Evolutionary conservation across 1,140 invertebrate genomes (phyloP).

Genomic region (Oppia nitens): DNA sequence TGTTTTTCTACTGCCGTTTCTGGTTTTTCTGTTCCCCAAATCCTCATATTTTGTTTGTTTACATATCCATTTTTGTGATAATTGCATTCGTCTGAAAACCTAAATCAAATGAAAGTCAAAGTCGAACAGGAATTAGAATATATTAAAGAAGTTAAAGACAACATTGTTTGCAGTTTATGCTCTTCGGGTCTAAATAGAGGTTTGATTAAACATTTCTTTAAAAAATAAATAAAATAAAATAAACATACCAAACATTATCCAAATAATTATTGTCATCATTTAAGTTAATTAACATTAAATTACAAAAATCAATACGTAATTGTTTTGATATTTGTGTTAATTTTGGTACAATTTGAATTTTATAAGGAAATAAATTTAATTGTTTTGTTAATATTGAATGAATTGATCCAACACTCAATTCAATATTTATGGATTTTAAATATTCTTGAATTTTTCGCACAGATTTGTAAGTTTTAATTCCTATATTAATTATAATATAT

Average conservation of each 20-base stretch:
- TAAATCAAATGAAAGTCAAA: too few relatives aligned
- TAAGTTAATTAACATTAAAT: background rate
- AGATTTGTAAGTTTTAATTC: too few relatives aligned
- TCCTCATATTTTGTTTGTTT: constrained; percentile 19
- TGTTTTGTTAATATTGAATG: background rate
- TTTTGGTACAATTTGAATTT: background rate
- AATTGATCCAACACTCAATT: too few relatives aligned
- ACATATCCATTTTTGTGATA: constrained; percentile 15
- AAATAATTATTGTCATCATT: background rate
- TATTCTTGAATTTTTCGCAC: too few relatives aligned
- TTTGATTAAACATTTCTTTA: too few relatives aligned
- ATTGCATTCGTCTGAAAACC: constrained; percentile 2
- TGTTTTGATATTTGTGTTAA: background rate
- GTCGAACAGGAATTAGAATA: too few relatives aligned
- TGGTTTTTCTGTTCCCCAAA: constrained; percentile 18
- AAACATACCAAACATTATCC: background rate
- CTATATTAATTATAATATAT: too few relatives aligned
- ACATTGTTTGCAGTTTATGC: too few relatives aligned
- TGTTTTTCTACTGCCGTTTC: constrained; percentile 7
- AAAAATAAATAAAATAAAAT: too few relatives aligned
- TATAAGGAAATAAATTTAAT: background rate
- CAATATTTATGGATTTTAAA: too few relatives aligned
- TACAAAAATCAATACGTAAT: background rate
- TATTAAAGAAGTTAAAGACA: too few relatives aligned
- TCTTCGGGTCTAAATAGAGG: too few relatives aligned